Conservation (phyloP, 2,888 invertebrate genomes). For the Ptycholaimellus sp. region DNA sequence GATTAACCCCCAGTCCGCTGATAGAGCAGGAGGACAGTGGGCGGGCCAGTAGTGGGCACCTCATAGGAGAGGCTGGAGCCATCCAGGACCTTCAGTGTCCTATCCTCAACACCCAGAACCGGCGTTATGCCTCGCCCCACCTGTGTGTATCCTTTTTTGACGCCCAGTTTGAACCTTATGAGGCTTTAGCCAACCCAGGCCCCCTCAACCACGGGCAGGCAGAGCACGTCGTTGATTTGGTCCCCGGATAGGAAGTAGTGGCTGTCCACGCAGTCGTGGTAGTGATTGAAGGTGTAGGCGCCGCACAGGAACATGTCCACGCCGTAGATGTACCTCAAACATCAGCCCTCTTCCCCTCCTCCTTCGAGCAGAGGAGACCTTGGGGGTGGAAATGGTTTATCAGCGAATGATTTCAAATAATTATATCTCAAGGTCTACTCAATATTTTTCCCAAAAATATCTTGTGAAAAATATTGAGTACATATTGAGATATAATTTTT, state of each 20-base stretch:
- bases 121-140: slow-evolving; percentile 33
- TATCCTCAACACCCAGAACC: slow-evolving; percentile 55
- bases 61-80: slow-evolving; percentile 44
- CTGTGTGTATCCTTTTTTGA: too few relatives aligned
- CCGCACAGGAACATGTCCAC: slow-evolving; percentile 65
- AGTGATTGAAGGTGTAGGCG: slow-evolving; percentile 45
- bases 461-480: background rate
- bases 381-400: too few relatives aligned
- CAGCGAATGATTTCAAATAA: too few relatives aligned
- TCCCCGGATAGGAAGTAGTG: slow-evolving; percentile 61
- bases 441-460: background rate
- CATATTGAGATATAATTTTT: too few relatives aligned
- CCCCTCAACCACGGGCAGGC: slow-evolving; percentile 34
- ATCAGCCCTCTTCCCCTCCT: too few relatives aligned
- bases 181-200: slow-evolving; percentile 21
- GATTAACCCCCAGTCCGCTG: slow-evolving; percentile 32
- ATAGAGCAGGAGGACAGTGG: slow-evolving; percentile 28
- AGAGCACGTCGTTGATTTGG: slow-evolving; percentile 55
- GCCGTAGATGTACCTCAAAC: slow-evolving; percentile 31
- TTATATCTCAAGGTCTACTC: too few relatives aligned
- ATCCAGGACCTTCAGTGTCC: slow-evolving; percentile 42
- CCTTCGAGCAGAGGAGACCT: too few relatives aligned
- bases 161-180: too few relatives aligned
- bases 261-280: slow-evolving; percentile 60
- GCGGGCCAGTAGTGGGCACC: slow-evolving; percentile 26